phyloP scores from a whole-genome alignment of 92 coral and sea anemone species.

The Nematostella vectensis region DNA sequence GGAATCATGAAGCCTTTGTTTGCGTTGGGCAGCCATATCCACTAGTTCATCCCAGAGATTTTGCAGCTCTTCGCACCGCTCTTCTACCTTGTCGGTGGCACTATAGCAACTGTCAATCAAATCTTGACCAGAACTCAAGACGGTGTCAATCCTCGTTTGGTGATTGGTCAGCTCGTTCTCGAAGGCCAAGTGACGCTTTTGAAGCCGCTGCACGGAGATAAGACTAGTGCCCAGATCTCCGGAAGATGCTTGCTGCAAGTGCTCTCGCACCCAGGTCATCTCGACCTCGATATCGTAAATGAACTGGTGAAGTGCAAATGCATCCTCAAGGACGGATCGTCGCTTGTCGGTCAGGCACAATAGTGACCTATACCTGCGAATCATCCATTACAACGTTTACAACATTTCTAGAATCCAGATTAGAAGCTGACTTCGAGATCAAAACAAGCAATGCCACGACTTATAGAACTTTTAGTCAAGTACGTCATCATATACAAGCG shows the following conservation, averaged over 20 bases:
- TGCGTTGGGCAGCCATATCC: slow-evolving; percentile 56
- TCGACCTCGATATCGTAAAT: slow-evolving; percentile 83
- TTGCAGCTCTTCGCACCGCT: slow-evolving; percentile 64
- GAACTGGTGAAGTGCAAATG: slow-evolving; percentile 82
- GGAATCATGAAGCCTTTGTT: slow-evolving; percentile 50
- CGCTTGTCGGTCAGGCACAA: slow-evolving; percentile 54
- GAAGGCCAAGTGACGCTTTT: slow-evolving; percentile 84
- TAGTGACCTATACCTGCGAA: slow-evolving; percentile 28
- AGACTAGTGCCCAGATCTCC: slow-evolving; percentile 85
- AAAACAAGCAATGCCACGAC: too few species aligned
- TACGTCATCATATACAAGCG: too few species aligned
- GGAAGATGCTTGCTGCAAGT: slow-evolving; percentile 67
- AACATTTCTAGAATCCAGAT: neutral
- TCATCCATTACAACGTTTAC: neutral
- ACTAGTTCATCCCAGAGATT: slow-evolving; percentile 59
- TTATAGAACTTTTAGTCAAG: too few species aligned
- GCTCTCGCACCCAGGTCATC: slow-evolving; percentile 90
- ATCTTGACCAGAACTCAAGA: slow-evolving; percentile 78
- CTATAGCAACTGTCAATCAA: slow-evolving; percentile 90
- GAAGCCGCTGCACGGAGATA: slow-evolving; percentile 76
- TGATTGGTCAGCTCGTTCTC: slow-evolving; percentile 82
- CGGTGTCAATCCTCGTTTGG: slow-evolving; percentile 60
- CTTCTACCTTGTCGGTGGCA: slow-evolving; percentile 77
- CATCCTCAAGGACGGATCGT: slow-evolving; percentile 77
- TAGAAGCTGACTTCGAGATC: too few species aligned